Evolutionary conservation across 2,888 invertebrate species (phyloP), one percentile per base, ranked within the genome.

Genomic region (Schizotus pectinicornis): DNA sequence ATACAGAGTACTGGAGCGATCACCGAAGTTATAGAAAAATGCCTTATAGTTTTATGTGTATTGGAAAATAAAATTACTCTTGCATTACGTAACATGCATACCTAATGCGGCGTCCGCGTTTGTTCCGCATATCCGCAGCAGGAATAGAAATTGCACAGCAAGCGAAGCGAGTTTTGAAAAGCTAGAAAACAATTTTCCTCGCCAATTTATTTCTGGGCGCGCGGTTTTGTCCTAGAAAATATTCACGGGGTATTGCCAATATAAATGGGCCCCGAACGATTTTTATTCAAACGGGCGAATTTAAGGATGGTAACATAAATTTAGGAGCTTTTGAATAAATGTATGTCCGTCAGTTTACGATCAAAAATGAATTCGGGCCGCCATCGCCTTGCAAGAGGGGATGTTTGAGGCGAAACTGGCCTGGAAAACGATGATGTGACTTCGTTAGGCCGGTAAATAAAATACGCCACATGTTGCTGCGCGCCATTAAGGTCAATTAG

Each of bases 401-500:
- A 22, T 3, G 22, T 22, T 22, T 3, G 22, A 22, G 5, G 22
- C 5, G 22, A 22, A 5, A 22, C 22, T 5, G 22, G 3, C 5
- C 5, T 5, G 3, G 22, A 22, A 22, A 22, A 22, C 22, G 22
- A 22, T 22, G 22, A 22, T 22, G 22, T 22, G 41, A 46, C 30
- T 54, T 39, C 36, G 34, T 55, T 55, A 22, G 35, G 43, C 49
- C 22, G 22, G 31, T 36, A 54, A 59, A 60, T 61, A 57, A 60
- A 60, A 50, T 54, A 50, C 35, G 31, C 56, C 59, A 56, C 62
- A 60, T 64, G 64, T 62, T 62, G 60, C 60, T 62, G 31, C 36
- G 31, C 37, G 37, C 47, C 45, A 60, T 62, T 62, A 62, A 51
- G 54, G 53, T 46, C 58, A 62, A 64, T 64, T 64, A 64, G 56